These are phyloP conservation scores for Oryzias celebensis DNA, from an alignment of 2,113 vertebrate genomes.

Conservation along the genomic window DNA sequence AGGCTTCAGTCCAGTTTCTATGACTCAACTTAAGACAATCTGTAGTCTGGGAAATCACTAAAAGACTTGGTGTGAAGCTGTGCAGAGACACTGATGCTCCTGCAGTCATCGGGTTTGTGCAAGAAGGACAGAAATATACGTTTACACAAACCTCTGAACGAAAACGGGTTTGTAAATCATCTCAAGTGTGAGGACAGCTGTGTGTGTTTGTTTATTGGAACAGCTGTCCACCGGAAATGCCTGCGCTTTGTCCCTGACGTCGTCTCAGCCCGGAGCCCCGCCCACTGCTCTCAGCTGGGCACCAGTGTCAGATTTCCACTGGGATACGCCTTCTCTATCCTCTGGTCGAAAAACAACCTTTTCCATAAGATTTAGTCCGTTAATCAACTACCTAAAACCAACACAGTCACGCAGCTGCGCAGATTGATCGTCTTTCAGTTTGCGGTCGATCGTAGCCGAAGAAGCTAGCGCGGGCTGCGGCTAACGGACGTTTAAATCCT, in stretches of 20 bases:
- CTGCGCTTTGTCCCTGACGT: neutral
- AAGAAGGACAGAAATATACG: too few relatives aligned
- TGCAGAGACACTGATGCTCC: too few relatives aligned
- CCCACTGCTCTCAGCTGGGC: slow-evolving; percentile 70
- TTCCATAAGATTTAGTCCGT: neutral
- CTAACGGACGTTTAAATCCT: slow-evolving; percentile 50
- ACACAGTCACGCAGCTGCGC: accelerated
- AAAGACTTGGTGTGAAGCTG: too few relatives aligned
- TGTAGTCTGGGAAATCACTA: too few relatives aligned
- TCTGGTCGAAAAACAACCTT: slow-evolving; percentile 35
- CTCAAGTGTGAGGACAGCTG: too few relatives aligned
- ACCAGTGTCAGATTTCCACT: slow-evolving; percentile 67
- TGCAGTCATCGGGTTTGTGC: too few relatives aligned
- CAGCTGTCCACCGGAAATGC: neutral
- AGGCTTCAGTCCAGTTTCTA: too few relatives aligned
- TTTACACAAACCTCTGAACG: too few relatives aligned
- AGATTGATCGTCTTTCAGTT: accelerated
- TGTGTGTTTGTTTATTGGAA: too few relatives aligned
- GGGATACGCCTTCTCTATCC: slow-evolving; percentile 58
- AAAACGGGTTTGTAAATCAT: too few relatives aligned
- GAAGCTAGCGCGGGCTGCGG: slow-evolving; percentile 9
- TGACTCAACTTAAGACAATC: too few relatives aligned
- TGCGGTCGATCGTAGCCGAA: neutral
- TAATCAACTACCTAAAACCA: slow-evolving; percentile 5
- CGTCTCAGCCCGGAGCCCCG: slow-evolving; percentile 34